Conservation (phyloP, 2,113 vertebrate genomes). For the Talpa occidentalis region DNA sequence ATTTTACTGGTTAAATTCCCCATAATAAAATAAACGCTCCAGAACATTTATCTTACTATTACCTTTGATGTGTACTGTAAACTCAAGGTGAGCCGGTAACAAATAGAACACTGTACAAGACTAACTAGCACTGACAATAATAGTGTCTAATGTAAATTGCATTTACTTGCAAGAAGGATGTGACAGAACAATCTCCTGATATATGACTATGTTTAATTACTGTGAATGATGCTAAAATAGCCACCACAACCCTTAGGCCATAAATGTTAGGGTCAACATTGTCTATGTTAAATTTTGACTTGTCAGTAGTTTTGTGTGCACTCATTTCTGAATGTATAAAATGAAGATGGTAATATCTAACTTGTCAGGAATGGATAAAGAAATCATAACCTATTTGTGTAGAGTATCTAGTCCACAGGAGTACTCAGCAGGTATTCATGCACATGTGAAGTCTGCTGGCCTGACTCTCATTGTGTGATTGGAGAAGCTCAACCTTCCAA, state of each 20-base stretch:
- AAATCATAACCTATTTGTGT: neutral
- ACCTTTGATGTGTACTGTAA: neutral
- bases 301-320: neutral
- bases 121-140: neutral
- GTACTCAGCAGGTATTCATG: accelerated
- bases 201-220: neutral
- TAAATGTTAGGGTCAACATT: neutral
- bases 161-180: neutral
- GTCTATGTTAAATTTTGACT: neutral
- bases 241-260: neutral
- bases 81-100: neutral
- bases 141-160: neutral
- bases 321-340: neutral
- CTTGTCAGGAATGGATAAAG: accelerated
- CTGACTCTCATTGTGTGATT: neutral
- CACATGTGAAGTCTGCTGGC: neutral
- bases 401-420: neutral
- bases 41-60: neutral
- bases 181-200: neutral
- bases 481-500: neutral
- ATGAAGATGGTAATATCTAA: neutral
- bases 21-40: neutral
- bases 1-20: neutral
- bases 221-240: neutral
- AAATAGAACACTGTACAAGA: neutral